phyloP scores from a whole-genome alignment of 1,140 invertebrate species.

The Macrobrachium rosenbergii region DNA sequence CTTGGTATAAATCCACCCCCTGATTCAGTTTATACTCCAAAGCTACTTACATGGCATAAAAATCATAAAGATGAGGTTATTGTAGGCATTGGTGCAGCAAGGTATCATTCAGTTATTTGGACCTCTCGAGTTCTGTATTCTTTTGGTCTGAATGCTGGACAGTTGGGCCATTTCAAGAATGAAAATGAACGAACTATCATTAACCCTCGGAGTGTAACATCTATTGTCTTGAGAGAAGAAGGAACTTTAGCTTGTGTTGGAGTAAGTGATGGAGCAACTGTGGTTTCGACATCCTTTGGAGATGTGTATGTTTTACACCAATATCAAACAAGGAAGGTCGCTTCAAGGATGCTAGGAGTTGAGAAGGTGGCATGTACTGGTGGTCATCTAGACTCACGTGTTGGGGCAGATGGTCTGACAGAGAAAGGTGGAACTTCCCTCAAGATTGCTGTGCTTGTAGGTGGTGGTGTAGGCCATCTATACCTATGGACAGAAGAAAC shows the following conservation, averaged over 20 bases:
- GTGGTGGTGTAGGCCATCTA: slow-evolving; percentile 74
- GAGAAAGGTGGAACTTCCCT: slow-evolving; percentile 73
- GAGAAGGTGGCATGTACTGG: slow-evolving; percentile 72
- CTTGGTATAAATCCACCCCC: slow-evolving; percentile 75
- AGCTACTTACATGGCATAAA: slow-evolving; percentile 68
- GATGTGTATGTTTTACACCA: slow-evolving; percentile 81
- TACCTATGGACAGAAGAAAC: slow-evolving; percentile 78
- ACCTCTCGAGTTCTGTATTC: slow-evolving; percentile 75
- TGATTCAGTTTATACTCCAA: slow-evolving; percentile 74
- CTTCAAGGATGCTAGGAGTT: slow-evolving; percentile 74
- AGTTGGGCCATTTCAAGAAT: slow-evolving; percentile 75
- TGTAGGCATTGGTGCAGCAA: slow-evolving; percentile 75
- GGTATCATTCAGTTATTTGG: slow-evolving; percentile 80
- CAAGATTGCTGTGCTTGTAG: slow-evolving; percentile 76
- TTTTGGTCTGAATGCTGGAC: slow-evolving; percentile 82
- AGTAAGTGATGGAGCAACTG: slow-evolving; percentile 79
- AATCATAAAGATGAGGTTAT: slow-evolving; percentile 67
- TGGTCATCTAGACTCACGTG: slow-evolving; percentile 72
- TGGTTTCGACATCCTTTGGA: slow-evolving; percentile 77
- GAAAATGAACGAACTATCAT: slow-evolving; percentile 64
- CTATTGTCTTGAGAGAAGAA: slow-evolving; percentile 66
- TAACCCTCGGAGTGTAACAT: slow-evolving; percentile 71
- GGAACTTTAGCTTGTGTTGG: slow-evolving; percentile 72
- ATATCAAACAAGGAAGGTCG: slow-evolving; percentile 79
- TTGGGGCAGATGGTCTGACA: slow-evolving; percentile 70